A percentile compares a stretch with the other conserved stretches of the same genome.
Conservation (phyloP, 2,888 invertebrate genomes). For the Heliconius hortense region DNA sequence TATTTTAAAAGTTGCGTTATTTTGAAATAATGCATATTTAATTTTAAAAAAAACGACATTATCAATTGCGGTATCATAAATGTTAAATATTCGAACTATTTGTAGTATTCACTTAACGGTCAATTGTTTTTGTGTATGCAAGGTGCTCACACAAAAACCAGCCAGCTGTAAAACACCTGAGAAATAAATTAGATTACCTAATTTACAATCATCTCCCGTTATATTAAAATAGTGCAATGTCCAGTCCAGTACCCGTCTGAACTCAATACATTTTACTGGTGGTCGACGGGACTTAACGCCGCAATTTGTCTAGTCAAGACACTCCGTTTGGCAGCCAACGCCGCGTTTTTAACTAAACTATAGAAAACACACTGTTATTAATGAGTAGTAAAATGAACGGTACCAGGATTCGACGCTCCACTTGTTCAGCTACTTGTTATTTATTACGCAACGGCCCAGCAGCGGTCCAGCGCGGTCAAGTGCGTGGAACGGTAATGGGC, state of each 20-base stretch:
- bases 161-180: slow-evolving; percentile 29
- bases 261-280: neutral
- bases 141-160: slow-evolving; percentile 33
- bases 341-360: neutral
- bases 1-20: neutral
- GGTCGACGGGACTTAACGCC: neutral
- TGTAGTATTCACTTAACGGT: slow-evolving; percentile 27
- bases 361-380: neutral
- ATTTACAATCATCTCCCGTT: slow-evolving; percentile 6
- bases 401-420: slow-evolving; percentile 32
- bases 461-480: slow-evolving; percentile 36
- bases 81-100: slow-evolving; percentile 29
- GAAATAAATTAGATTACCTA: slow-evolving; percentile 17
- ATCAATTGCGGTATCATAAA: neutral
- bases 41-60: neutral
- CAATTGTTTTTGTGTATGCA: slow-evolving; percentile 33
- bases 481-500: slow-evolving; percentile 32
- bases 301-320: neutral
- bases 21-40: neutral
- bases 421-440: slow-evolving; percentile 34
- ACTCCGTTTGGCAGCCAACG: neutral
- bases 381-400: slow-evolving; percentile 39
- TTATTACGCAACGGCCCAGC: slow-evolving; percentile 41
- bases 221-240: neutral
- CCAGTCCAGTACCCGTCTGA: neutral